Base-by-base conservation (phyloP, 2,113 vertebrate species). In the Marmota monax region DNA sequence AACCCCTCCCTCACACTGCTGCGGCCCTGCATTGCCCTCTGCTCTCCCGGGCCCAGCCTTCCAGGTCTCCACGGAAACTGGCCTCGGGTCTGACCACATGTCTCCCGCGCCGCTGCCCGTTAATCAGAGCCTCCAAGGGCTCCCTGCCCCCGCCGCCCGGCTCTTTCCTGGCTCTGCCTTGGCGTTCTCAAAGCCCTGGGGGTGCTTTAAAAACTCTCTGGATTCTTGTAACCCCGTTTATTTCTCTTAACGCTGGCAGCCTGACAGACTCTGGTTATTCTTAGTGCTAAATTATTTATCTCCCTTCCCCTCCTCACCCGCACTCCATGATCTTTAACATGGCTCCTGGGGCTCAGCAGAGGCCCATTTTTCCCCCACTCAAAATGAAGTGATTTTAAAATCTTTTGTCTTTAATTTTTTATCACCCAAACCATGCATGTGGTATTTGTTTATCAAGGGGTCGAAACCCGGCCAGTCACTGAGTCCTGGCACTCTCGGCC, bases 271-370 rank as follows among this genome's bases (percentile, higher is more conserved):
- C 98, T 94, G 97, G 97, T 98, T 98, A 97, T 98, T 98, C 98
- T 98, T 95, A 96, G 97, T 94, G 86, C 98, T 98, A 94, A 98
- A 98, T 98, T 98, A 98, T 98, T 98, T 98, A 98, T 98, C 98
- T 98, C 95, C 95, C 91, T 96, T 96, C 94, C 82, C 96, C 90
- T 97, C 92, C 97, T 93, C 93, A 93, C 93, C 90, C 48, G 82
- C 96, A 96, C 97, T 98, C 97, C 96, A 96, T 96, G 96, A 96
- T 97, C 97, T 98, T 98, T 98, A 97, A 98, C 96, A 78, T 92
- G 94, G 91, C 98, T 98, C 98, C 25, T 92, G 98, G 98, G 98
- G 97, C 16, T 0, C 5, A 63, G 63, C 88, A 53, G 8, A 93
- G 65, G 88, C 84, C 94, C 63, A 20, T 27, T 80, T 65, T 23